A percentile compares a stretch with the other conserved stretches of the same genome.
phyloP scores from a whole-genome alignment of 2,888 invertebrate genomes.

The Rotaria sp. region DNA sequence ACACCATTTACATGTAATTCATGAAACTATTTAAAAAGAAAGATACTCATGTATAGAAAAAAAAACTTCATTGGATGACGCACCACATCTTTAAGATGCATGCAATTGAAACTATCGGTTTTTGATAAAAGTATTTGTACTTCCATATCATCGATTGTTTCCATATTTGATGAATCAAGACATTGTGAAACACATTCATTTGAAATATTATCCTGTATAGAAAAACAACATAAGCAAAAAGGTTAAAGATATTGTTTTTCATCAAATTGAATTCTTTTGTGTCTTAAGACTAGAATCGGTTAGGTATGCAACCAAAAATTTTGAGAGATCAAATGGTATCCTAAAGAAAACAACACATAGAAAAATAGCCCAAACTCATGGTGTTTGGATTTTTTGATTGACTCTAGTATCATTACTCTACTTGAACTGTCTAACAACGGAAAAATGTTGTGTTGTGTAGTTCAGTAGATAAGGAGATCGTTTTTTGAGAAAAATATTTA shows the following conservation, averaged over 20 bases:
- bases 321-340: too few relatives aligned
- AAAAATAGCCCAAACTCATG: too few relatives aligned
- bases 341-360: too few relatives aligned
- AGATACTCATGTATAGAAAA: background rate
- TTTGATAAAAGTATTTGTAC: background rate
- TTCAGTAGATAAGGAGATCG: background rate
- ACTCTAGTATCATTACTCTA: too few relatives aligned
- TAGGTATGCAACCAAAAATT: too few relatives aligned
- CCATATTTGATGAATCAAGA: background rate
- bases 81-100: background rate
- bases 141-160: constrained; percentile 24
- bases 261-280: too few relatives aligned
- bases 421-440: too few relatives aligned
- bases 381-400: too few relatives aligned
- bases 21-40: background rate
- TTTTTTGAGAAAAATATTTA: background rate
- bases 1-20: constrained; percentile 5
- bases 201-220: background rate
- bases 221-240: too few relatives aligned
- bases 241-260: too few relatives aligned
- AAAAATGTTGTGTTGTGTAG: too few relatives aligned
- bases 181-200: constrained; percentile 13
- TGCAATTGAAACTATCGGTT: background rate
- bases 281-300: too few relatives aligned
- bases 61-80: background rate